Percentiles rank a stretch among this genome's conserved stretches.
phyloP scores from a whole-genome alignment of 2,888 invertebrate species.

The Periphyllus acericola region DNA sequence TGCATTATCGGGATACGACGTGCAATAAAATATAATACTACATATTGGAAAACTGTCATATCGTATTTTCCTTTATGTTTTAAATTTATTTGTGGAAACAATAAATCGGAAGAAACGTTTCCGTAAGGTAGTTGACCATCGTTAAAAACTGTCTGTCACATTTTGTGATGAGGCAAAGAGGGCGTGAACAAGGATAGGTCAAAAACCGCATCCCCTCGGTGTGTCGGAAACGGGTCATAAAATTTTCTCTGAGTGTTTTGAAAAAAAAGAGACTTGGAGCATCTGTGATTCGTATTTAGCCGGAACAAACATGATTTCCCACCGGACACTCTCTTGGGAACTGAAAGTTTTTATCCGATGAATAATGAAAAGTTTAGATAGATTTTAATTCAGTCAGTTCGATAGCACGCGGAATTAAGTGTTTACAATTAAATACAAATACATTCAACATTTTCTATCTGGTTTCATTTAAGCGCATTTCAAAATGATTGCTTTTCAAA shows the following conservation, averaged over 20 bases:
- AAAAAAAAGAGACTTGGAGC: slow-evolving; percentile 5
- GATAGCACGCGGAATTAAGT: neutral
- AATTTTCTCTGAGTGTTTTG: neutral
- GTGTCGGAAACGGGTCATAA: neutral
- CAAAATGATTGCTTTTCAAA: neutral
- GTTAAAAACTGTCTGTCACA: neutral
- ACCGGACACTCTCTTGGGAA: slow-evolving; percentile 20
- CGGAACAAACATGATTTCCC: slow-evolving; percentile 46
- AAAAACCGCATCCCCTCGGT: neutral
- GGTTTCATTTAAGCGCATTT: neutral
- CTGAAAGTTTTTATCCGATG: slow-evolving; percentile 25
- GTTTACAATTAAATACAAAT: neutral
- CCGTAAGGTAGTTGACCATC: neutral
- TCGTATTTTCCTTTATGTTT: neutral
- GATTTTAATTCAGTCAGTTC: slow-evolving; percentile 16
- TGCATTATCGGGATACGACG: neutral
- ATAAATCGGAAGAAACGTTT: neutral
- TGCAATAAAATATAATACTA: neutral
- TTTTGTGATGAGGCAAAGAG: neutral
- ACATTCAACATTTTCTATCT: neutral
- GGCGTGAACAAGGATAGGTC: neutral
- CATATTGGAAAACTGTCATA: neutral
- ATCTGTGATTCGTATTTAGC: slow-evolving; percentile 42
- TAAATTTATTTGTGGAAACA: neutral
- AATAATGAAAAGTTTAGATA: slow-evolving; percentile 29